Percentiles rank a stretch among this genome's conserved stretches.
These are phyloP conservation scores for Ceratitis capitata DNA, from an alignment of 1,140 invertebrate genomes.

Conservation along the genomic window DNA sequence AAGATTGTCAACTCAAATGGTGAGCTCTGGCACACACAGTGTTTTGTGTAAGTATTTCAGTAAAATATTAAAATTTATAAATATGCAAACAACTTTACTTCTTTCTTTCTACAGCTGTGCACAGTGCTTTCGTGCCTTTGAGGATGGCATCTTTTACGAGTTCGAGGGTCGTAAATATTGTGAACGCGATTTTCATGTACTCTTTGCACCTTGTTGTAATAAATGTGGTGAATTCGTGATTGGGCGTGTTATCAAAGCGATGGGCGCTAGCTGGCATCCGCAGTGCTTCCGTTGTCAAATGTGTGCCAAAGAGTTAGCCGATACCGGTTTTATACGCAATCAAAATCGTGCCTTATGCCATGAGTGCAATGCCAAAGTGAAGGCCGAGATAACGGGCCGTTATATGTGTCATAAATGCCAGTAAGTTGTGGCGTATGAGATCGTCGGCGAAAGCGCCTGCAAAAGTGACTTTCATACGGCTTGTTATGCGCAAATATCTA, in stretches of 20 bases:
- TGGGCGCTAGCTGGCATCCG: slow-evolving; percentile 99
- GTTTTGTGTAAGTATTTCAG: slow-evolving; percentile 98
- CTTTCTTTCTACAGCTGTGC: slow-evolving; percentile 80
- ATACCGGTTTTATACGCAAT: slow-evolving; percentile 97
- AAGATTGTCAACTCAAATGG: slow-evolving; percentile 99
- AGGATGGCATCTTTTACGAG: slow-evolving; percentile 98
- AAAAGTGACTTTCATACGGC: too few species aligned
- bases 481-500: too few species aligned
- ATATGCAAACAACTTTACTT: slow-evolving; percentile 14
- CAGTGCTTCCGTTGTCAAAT: slow-evolving; percentile 96
- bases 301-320: slow-evolving; percentile 90
- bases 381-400: slow-evolving; percentile 93
- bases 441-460: background rate
- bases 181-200: slow-evolving; percentile 98
- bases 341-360: slow-evolving; percentile 93
- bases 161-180: slow-evolving; percentile 99
- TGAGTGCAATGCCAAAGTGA: slow-evolving; percentile 95
- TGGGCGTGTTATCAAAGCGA: slow-evolving; percentile 98
- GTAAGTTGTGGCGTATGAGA: slow-evolving; percentile 69
- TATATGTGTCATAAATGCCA: slow-evolving; percentile 99
- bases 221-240: slow-evolving; percentile 98
- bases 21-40: slow-evolving; percentile 97
- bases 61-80: slow-evolving; percentile 12
- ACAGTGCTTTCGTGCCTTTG: slow-evolving; percentile 98
- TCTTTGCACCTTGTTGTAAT: slow-evolving; percentile 98